phyloP scores from a whole-genome alignment of 2,113 vertebrate species.

The Vanacampus margaritifer region DNA sequence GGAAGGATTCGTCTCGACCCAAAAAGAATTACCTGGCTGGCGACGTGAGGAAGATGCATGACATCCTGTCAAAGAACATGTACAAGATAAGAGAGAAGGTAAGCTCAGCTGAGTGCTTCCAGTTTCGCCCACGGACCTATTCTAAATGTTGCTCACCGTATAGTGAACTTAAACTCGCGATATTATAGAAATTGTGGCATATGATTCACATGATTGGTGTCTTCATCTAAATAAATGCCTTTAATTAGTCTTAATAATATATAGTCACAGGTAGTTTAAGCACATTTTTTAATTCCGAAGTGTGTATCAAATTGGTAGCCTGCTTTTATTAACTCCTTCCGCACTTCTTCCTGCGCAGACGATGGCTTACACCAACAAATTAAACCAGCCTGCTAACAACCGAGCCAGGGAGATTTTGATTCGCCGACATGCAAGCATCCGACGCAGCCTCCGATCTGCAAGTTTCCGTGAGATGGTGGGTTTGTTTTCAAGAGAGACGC shows the following conservation, averaged over 20 bases:
- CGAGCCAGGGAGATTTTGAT: slow-evolving; percentile 87
- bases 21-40: slow-evolving; percentile 75
- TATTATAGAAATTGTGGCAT: too few species aligned
- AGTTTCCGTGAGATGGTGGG: slow-evolving; percentile 59
- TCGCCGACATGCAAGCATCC: slow-evolving; percentile 80
- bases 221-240: background rate
- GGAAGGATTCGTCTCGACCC: slow-evolving; percentile 67
- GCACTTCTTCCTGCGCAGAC: slow-evolving; percentile 67
- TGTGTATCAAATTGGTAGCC: background rate
- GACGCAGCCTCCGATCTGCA: slow-evolving; percentile 78
- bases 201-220: background rate
- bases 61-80: slow-evolving; percentile 89
- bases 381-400: slow-evolving; percentile 79
- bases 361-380: slow-evolving; percentile 82
- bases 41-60: slow-evolving; percentile 85
- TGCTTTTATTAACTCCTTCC: too few species aligned
- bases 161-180: too few species aligned
- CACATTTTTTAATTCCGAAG: background rate
- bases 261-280: background rate
- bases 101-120: background rate
- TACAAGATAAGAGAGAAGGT: slow-evolving; percentile 90
- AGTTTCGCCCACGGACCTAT: background rate
- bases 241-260: background rate
- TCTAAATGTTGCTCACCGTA: too few species aligned
- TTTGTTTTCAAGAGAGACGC: background rate